These are phyloP conservation scores for Sminthurides bifidus DNA, from an alignment of 1,140 invertebrate genomes.

Conservation along the genomic window DNA sequence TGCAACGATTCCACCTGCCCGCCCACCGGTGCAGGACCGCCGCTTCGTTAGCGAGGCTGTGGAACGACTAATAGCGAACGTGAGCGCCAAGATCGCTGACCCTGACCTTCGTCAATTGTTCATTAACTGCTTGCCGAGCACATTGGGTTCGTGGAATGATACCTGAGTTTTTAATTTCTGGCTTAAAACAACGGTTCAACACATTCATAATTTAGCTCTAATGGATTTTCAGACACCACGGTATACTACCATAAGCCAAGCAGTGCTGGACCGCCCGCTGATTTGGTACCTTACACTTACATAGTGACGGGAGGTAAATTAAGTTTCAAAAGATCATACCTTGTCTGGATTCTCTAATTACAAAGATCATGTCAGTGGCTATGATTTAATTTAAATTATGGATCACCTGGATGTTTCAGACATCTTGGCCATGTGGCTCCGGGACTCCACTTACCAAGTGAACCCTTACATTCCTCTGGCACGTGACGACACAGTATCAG, in stretches of 20 bases:
- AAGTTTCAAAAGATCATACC: background rate
- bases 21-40: background rate
- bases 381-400: background rate
- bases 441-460: constrained; percentile 26
- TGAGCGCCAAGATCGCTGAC: background rate
- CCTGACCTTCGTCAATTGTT: background rate
- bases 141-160: background rate
- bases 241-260: constrained; percentile 2
- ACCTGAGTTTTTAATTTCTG: no score
- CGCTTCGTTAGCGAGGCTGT: background rate
- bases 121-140: background rate
- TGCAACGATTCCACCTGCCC: background rate
- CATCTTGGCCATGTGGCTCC: constrained; percentile 26
- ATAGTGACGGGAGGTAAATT: constrained; percentile 24
- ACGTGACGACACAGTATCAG: no score
- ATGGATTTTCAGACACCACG: constrained; percentile 19
- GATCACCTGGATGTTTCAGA: constrained; percentile 11
- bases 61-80: background rate
- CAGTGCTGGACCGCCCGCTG: background rate
- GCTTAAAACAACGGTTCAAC: background rate
- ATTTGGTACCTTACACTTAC: constrained; percentile 18
- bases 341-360: background rate
- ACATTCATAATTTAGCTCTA: background rate
- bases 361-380: background rate
- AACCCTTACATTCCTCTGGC: constrained; percentile 24